Evolutionary conservation across 1,140 invertebrate genomes (phyloP).

Genomic region (Ladona fulva): DNA sequence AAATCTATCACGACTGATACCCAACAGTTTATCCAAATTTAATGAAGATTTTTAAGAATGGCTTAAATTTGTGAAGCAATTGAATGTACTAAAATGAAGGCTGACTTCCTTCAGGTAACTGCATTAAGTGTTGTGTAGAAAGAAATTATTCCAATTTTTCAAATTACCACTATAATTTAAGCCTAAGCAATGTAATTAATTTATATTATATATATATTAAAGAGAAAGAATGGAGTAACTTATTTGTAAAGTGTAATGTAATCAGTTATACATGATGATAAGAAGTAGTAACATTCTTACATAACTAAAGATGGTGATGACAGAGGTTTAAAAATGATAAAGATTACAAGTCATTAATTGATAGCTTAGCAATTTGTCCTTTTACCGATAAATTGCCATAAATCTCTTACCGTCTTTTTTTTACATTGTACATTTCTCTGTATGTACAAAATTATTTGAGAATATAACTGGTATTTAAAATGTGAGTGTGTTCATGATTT

Average conservation of each 20-base stretch:
- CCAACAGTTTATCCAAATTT: neutral
- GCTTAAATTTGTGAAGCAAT: neutral
- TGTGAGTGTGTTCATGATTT: neutral
- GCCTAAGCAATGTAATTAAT: conserved; percentile 2
- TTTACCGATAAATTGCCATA: neutral
- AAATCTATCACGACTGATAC: neutral
- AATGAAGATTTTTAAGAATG: neutral
- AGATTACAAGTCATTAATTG: neutral
- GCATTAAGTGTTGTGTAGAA: neutral
- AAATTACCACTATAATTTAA: neutral
- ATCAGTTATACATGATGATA: neutral
- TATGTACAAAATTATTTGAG: neutral
- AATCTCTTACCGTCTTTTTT: neutral
- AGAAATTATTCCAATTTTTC: neutral
- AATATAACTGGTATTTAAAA: conserved; percentile 1
- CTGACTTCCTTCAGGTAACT: neutral
- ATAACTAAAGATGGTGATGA: neutral
- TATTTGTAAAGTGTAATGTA: conserved; percentile 10
- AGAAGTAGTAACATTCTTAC: neutral
- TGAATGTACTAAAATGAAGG: neutral
- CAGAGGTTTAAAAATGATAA: neutral
- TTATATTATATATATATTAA: conserved; percentile 7
- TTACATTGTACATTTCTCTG: neutral
- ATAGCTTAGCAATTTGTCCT: neutral
- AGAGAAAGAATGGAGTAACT: neutral